Base-by-base conservation (phyloP, 2,888 invertebrate genomes). In the Osedax frankpressi region DNA sequence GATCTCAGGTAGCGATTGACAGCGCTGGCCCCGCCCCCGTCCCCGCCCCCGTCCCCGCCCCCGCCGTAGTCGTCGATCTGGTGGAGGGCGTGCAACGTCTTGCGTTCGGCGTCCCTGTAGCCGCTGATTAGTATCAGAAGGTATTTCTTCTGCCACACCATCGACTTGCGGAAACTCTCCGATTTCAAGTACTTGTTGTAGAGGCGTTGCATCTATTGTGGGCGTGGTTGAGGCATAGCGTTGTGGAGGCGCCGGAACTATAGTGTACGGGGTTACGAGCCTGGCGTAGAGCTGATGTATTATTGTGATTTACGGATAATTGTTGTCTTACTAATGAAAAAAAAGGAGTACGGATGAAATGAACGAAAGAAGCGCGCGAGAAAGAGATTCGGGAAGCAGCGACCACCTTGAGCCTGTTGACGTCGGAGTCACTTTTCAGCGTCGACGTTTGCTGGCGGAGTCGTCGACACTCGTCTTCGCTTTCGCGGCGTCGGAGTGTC, bases 71-170 rank as follows among this genome's bases (percentile, higher is more conserved):
- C 74, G 72, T 74, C 69, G 30, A 69, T 82, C 80, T 83, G 84
- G 83, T 80, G 85, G 81, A 78, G 84, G 74, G 82, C 86, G 78
- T 82, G 82, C 25, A 87, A 76, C 0, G 87, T 88, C 78, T 82
- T 87, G 77, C 80, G 85, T 76, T 84, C 83, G 24, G 80, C 80
- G 73, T 84, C 85, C 81, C 88, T 88, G 86, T 84, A 90, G 67
- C 87, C 88, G 76, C 81, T 85, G 60, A 71, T 81, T 75, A 91
- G 88, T 24, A 90, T 87, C 76, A 91, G 87, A 73, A 95, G 85
- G 84, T 93, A 94, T 26, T 90, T 88, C 85, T 95, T 95, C 86
- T 95, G 95, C 88, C 91, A 94, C 72, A 91, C 88, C 73, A 95
- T 86, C 19, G 93, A 91, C 83, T 93, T 93, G 75, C 91, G 88